Evolutionary conservation across 2,888 invertebrate species (phyloP).

Genomic region (Girardia tigrina): DNA sequence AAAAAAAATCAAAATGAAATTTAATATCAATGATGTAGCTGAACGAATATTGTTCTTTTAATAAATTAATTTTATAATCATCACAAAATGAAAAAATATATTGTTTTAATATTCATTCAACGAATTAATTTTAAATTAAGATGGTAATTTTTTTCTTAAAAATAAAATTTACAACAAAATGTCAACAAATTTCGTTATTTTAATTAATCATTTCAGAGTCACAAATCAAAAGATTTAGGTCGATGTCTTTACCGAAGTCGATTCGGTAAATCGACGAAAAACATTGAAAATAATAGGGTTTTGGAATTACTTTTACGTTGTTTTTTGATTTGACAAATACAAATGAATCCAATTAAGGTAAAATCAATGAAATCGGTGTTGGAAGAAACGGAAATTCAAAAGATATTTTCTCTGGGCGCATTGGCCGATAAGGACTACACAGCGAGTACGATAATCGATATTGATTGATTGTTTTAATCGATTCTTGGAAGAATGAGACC

Average conservation of each 20-base stretch:
- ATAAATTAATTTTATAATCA: background rate
- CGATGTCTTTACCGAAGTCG: background rate
- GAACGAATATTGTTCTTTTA: no score
- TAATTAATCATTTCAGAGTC: background rate
- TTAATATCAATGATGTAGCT: no score
- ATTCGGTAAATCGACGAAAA: background rate
- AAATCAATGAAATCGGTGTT: constrained; percentile 1
- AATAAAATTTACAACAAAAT: background rate
- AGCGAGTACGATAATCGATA: no score
- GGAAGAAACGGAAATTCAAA: background rate
- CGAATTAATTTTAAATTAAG: background rate
- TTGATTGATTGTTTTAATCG: no score
- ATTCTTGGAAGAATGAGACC: no score
- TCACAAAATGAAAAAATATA: background rate
- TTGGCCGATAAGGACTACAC: background rate
- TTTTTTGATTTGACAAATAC: background rate
- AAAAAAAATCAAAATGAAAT: no score
- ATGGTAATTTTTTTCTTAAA: no score
- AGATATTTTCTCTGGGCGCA: background rate
- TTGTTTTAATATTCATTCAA: background rate
- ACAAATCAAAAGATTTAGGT: background rate
- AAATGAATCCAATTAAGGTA: background rate
- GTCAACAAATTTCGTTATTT: background rate
- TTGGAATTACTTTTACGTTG: no score
- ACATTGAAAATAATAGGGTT: background rate